Percentiles rank a stretch among this genome's conserved stretches.
Conservation (phyloP, 2,113 vertebrate genomes). For the Elgaria multicarinata region DNA sequence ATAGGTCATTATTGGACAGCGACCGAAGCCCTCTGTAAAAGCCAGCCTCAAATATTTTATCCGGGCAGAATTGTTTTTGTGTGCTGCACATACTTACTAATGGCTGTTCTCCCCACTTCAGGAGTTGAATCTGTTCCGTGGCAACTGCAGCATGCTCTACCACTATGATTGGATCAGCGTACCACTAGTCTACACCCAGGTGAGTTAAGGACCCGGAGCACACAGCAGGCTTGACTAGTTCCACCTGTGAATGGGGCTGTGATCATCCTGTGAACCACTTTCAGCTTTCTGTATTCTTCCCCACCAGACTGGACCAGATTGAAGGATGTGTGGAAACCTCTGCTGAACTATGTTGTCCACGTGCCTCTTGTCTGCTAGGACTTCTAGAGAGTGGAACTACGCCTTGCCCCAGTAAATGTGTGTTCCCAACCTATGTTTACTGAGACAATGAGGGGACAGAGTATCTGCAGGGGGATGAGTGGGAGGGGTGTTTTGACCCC, state of each 20-base stretch:
- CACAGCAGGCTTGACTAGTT: not conserved
- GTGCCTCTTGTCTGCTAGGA: not conserved
- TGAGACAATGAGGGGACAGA: not conserved
- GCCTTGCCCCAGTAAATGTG: not conserved
- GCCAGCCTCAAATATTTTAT: not conserved
- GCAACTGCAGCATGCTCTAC: slow-evolving; percentile 91
- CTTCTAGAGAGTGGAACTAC: not conserved
- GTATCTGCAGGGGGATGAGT: not conserved
- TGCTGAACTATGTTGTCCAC: not conserved
- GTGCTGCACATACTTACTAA: not conserved
- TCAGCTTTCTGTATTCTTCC: not conserved
- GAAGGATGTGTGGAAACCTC: not conserved
- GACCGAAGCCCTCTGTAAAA: not conserved
- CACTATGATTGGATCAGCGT: slow-evolving; percentile 95
- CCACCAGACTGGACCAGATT: not conserved
- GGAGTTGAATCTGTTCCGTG: slow-evolving; percentile 88
- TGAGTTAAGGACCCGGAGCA: slow-evolving; percentile 49
- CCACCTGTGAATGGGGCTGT: not conserved
- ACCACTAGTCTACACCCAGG: slow-evolving; percentile 93
- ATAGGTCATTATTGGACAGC: not conserved
- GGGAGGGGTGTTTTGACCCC: too few relatives aligned
- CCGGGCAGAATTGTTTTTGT: not conserved
- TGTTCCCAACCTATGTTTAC: not conserved
- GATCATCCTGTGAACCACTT: not conserved
- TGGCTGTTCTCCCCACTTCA: slow-evolving; percentile 51